phyloP scores from a whole-genome alignment of 2,888 invertebrate genomes.

The Apamea epomidion region DNA sequence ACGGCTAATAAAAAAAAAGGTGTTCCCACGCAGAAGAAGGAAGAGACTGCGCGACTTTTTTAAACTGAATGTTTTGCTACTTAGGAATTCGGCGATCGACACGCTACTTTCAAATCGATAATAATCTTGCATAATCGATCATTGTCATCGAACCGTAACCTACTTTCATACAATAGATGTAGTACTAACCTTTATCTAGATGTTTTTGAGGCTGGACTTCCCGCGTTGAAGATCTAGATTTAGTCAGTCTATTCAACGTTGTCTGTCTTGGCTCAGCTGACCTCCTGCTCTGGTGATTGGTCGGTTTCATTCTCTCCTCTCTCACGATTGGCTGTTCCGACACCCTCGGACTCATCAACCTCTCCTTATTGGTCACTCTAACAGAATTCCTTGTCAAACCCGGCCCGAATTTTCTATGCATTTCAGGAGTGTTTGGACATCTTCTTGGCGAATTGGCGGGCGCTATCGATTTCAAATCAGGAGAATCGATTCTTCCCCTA shows the following conservation, averaged over 20 bases:
- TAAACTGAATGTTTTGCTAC: not conserved
- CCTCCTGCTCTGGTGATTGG: slow-evolving; percentile 85
- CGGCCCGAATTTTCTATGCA: slow-evolving; percentile 91
- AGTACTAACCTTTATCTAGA: slow-evolving; percentile 83
- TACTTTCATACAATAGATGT: slow-evolving; percentile 41
- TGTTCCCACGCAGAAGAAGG: not conserved
- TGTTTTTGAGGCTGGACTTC: slow-evolving; percentile 83
- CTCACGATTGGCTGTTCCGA: slow-evolving; percentile 88
- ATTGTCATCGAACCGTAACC: slow-evolving; percentile 30
- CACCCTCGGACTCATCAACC: slow-evolving; percentile 91
- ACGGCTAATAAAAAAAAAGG: no score
- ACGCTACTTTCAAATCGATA: slow-evolving; percentile 33
- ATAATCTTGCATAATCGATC: slow-evolving; percentile 46
- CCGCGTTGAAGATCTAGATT: slow-evolving; percentile 88
- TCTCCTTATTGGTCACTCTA: slow-evolving; percentile 86
- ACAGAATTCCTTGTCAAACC: slow-evolving; percentile 85
- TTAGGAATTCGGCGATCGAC: not conserved
- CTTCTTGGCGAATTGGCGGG: slow-evolving; percentile 86
- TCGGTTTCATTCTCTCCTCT: slow-evolving; percentile 80
- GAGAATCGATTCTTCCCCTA: slow-evolving; percentile 92
- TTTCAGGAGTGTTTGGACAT: slow-evolving; percentile 92
- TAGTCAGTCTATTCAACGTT: slow-evolving; percentile 84
- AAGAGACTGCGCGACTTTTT: not conserved
- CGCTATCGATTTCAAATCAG: slow-evolving; percentile 86
- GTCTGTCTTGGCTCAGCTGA: slow-evolving; percentile 85